Evolutionary conservation across 2,797 vertebrate genomes (phyloP).

Genomic region (Myotis myotis): DNA sequence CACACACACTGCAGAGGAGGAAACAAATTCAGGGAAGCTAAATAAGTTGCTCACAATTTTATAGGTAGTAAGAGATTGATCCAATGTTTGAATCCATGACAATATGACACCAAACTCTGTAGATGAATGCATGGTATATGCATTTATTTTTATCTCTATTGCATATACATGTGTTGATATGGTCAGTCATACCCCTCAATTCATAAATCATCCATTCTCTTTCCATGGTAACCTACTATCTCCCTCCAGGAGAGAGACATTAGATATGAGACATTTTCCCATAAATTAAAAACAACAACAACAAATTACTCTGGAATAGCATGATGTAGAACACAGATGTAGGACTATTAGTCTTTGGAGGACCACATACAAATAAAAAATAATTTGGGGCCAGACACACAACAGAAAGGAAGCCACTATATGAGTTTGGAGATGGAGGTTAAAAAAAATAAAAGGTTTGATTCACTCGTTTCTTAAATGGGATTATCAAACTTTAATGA

Average conservation of each 20-base stretch:
- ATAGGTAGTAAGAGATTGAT: background rate
- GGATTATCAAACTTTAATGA: background rate
- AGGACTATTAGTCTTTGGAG: background rate
- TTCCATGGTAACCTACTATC: background rate
- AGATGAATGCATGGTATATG: background rate
- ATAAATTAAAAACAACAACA: background rate
- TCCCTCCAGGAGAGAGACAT: background rate
- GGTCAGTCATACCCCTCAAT: background rate
- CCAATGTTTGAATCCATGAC: background rate
- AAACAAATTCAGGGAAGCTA: constrained; percentile 11
- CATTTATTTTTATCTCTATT: background rate
- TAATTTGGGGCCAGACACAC: background rate
- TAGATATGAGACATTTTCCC: background rate
- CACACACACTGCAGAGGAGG: background rate
- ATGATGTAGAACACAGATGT: background rate
- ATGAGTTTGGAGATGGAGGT: background rate
- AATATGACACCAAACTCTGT: background rate
- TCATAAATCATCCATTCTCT: background rate
- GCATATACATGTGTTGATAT: background rate
- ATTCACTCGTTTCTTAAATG: background rate
- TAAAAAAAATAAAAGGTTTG: background rate
- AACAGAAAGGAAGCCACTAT: background rate
- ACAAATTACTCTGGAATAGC: background rate
- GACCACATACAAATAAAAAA: background rate
- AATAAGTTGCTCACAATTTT: background rate